These are phyloP conservation scores for Frieseomelitta varia DNA, from an alignment of 1,140 invertebrate species.

Conservation along the genomic window DNA sequence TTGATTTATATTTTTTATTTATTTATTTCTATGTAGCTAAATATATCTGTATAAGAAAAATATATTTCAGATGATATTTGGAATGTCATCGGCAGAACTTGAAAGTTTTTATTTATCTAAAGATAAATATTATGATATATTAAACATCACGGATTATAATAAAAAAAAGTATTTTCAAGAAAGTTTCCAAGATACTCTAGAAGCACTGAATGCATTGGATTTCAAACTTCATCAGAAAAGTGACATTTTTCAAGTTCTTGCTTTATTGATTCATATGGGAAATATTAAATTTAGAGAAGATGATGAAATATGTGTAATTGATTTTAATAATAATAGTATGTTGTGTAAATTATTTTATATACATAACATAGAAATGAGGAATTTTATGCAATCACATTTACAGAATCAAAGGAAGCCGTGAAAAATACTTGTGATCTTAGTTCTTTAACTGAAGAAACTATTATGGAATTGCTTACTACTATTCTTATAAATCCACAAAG, in stretches of 20 bases:
- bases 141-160: conserved; percentile 38
- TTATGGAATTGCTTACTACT: conserved; percentile 42
- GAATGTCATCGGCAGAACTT: conserved; percentile 46
- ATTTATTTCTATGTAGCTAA: no score
- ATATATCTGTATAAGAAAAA: not conserved
- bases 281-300: conserved; percentile 73
- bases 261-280: conserved; percentile 83
- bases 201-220: conserved; percentile 70
- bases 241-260: conserved; percentile 83
- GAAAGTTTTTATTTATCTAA: conserved; percentile 52
- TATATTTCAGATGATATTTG: conserved; percentile 46
- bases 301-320: conserved; percentile 61
- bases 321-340: conserved; percentile 75
- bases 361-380: not conserved
- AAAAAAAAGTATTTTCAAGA: conserved; percentile 65
- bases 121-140: conserved; percentile 55
- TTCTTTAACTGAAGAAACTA: conserved; percentile 15
- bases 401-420: conserved; percentile 50
- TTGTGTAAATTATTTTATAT: conserved; percentile 30
- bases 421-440: conserved; percentile 32
- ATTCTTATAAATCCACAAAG: conserved; percentile 48
- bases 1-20: conserved; percentile 44
- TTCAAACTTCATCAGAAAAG: conserved; percentile 71
- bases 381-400: conserved; percentile 8
- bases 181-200: conserved; percentile 73